Evolutionary conservation across 2,113 vertebrate species (phyloP), one percentile per base, ranked within the genome.

Genomic region (Petroica traversi): DNA sequence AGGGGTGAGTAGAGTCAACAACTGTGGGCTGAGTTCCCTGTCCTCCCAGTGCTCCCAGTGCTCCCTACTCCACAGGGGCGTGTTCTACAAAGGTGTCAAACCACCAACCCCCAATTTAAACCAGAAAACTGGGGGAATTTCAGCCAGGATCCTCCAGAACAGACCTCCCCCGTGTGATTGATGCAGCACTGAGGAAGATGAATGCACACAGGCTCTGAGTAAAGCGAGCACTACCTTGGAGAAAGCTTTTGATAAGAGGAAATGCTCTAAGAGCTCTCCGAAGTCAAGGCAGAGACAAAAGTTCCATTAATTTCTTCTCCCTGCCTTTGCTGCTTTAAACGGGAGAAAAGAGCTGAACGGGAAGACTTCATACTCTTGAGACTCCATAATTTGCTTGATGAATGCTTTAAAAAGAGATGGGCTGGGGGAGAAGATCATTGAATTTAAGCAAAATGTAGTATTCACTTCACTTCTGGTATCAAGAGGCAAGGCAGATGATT

Each of bases 211-310:
- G 85, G n/a, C 78, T 80, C 73, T 14, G 55, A 55, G 86, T 23
- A 86, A 83, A 88, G 69, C 1, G 1, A 92, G 64, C 75, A 89
- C 55, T 90, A 92, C 75, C 92, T 96, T 36, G 41, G 81, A 97
- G 95, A 93, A 78, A 89, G 84, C 78, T 96, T 94, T 82, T 88
- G 84, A 72, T 66, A 78, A 77, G 85, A 80, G 57, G 82, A 96
- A 92, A 95, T 79, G 45, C 69, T 77, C 67, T 41, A 94, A 96
- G 85, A 94, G 89, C 57, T 87, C 91, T 91, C 76, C 38, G 73
- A 91, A 96, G 81, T 73, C 88, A 72, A 88, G 64, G 79, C 85
- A 87, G 81, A 96, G 64, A 80, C 92, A 96, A 93, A 95, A 94
- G 94, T 90, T 76, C 38, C 68, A 29, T 91, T 96, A 63, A 82